Evolutionary conservation across 2,888 invertebrate genomes (phyloP), one percentile per base, ranked within the genome.

Genomic region (Stenotaenia linearis): DNA sequence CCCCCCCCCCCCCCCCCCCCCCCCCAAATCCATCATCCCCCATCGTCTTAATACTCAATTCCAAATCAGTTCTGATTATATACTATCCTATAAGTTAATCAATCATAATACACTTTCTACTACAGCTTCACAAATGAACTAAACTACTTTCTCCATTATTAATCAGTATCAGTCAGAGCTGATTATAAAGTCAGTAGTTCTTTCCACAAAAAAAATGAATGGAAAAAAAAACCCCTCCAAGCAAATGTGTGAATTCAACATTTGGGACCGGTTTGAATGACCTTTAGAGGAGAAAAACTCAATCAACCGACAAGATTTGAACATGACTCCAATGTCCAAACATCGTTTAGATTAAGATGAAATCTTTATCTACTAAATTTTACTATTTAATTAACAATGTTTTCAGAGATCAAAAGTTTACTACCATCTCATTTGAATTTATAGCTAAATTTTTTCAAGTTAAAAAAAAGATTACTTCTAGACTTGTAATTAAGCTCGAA

Each of bases 251-350:
- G 23, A 28, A 25, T 25, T 28, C 61, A 25, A 23, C 61, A 25
- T 61, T 61, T 61, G 61, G 28, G 61, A 61, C 61, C 61, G 61
- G 25, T 61, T 25, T 23, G 25, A 61, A 61, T 25, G 61, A 61
- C 61, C 61, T 61, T 61, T 61, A 61, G 25, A 61, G 61, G 61
- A 28, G 45, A 61, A 45, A 61, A 61, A 56, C 25, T 61, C 61
- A 61, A 61, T 25, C 61, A 61, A 25, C 3, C 28, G 61, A 61
- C 61, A 25, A 61, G 25, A 61, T 23, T 9, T 15, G 28, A 61
- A 61, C 61, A 25, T 23, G 25, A 61, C 25, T 61, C 61, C 61
- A 61, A 61, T 61, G 61, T 61, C 61, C 61, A 61, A 61, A 61
- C 61, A 61, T 61, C 23, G 15, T 61, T 61, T 61, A 61, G 25